Evolutionary conservation across 2,797 vertebrate species (phyloP).

Genomic region (Pseudomugil gertrudae): DNA sequence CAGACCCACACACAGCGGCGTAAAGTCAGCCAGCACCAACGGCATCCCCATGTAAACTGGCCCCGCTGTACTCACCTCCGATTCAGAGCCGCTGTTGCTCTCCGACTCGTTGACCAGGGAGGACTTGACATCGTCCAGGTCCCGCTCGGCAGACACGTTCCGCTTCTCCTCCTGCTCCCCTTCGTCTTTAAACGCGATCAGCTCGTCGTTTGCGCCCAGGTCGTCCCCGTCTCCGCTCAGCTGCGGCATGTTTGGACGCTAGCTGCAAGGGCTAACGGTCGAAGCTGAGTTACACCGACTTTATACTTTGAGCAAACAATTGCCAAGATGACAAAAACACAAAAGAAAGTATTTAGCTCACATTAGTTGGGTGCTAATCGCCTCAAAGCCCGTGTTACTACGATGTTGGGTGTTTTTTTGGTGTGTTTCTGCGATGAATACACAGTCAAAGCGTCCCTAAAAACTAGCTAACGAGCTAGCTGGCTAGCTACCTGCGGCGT

Average conservation of each 20-base stretch:
- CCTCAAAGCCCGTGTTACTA: not conserved
- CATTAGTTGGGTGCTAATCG: no score
- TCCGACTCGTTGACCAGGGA: conserved; percentile 93
- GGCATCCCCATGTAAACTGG: not conserved
- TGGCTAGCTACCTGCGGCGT: conserved; percentile 66
- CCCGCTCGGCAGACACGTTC: conserved; percentile 85
- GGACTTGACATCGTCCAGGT: conserved; percentile 93
- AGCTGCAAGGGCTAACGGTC: conserved; percentile 49
- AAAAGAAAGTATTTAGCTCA: not conserved
- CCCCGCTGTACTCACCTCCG: conserved; percentile 82
- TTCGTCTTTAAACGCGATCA: conserved; percentile 92
- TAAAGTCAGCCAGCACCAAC: not conserved
- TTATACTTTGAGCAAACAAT: conserved; percentile 19
- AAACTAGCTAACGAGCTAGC: conserved; percentile 55
- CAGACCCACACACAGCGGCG: conserved; percentile 20
- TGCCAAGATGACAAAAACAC: not conserved
- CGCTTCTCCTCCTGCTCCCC: conserved; percentile 92
- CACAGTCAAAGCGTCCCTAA: conserved; percentile 1
- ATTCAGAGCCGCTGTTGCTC: conserved; percentile 88
- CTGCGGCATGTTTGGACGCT: conserved; percentile 82
- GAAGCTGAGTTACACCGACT: conserved; percentile 9
- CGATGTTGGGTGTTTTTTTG: not conserved
- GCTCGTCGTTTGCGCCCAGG: conserved; percentile 90
- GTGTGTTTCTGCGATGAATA: not conserved
- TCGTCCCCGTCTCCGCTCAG: conserved; percentile 86